A percentile compares a stretch with the other conserved stretches of the same genome.
Conservation (phyloP, 2,113 vertebrate species). For the Phalacrocorax aristotelis region DNA sequence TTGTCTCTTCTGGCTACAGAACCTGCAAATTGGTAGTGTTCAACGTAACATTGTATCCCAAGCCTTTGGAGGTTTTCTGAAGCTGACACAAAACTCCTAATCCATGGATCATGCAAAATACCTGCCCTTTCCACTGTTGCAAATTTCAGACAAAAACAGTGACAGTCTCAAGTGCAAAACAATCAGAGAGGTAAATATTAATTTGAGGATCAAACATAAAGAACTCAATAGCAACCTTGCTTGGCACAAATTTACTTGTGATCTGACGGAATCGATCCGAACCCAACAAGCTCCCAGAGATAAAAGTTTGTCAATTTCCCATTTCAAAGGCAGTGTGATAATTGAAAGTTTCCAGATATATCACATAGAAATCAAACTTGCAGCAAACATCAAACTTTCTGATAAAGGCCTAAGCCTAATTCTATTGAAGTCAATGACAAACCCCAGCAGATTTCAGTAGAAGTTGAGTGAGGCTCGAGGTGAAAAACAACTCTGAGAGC, state of each 20-base stretch:
- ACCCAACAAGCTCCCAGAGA: slow-evolving; percentile 13
- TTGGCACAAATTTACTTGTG: slow-evolving; percentile 22
- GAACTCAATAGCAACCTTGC: neutral
- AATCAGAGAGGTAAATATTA: neutral
- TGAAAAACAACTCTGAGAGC: neutral
- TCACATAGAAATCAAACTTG: slow-evolving; percentile 42
- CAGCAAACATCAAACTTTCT: slow-evolving; percentile 21
- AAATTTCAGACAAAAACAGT: neutral
- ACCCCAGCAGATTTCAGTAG: neutral
- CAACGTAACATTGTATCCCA: neutral
- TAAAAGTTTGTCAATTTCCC: slow-evolving; percentile 50
- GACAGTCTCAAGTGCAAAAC: neutral
- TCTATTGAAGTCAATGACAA: slow-evolving; percentile 20
- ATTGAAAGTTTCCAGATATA: slow-evolving; percentile 27
- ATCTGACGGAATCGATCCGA: neutral
- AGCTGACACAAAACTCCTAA: neutral
- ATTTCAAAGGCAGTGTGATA: slow-evolving; percentile 38
- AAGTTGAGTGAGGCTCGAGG: neutral
- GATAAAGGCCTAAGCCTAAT: slow-evolving; percentile 23
- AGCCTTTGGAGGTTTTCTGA: neutral
- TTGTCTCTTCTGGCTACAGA: neutral
- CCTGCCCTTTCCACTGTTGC: neutral
- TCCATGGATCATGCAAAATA: neutral
- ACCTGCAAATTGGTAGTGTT: neutral
- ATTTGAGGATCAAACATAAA: neutral